These are phyloP conservation scores for Solea solea DNA, from an alignment of 2,113 vertebrate genomes.

Conservation along the genomic window DNA sequence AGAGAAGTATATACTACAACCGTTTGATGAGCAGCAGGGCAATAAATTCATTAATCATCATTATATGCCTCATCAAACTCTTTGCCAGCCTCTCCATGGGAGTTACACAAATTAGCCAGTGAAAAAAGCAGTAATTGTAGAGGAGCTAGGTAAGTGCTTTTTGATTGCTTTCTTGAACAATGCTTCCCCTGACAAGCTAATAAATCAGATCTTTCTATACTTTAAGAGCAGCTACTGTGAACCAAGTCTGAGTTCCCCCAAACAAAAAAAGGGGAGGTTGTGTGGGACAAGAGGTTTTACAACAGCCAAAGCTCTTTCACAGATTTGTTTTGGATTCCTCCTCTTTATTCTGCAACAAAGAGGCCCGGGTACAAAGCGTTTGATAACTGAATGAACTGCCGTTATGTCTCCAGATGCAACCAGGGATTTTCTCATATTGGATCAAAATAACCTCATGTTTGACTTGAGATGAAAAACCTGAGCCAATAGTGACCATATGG, in stretches of 20 bases:
- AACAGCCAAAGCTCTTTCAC: slow-evolving; percentile 73
- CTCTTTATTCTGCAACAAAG: slow-evolving; percentile 81
- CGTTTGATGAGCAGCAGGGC: slow-evolving; percentile 96
- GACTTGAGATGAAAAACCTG: slow-evolving; percentile 58
- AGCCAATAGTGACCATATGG: slow-evolving; percentile 68
- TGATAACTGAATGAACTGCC: slow-evolving; percentile 76
- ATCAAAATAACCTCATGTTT: slow-evolving; percentile 73
- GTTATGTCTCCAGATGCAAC: slow-evolving; percentile 74
- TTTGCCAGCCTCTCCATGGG: slow-evolving; percentile 98
- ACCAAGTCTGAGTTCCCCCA: slow-evolving; percentile 80
- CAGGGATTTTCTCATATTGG: slow-evolving; percentile 66
- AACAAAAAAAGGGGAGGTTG: slow-evolving; percentile 74
- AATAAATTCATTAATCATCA: slow-evolving; percentile 99
- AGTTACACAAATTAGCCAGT: slow-evolving; percentile 99
- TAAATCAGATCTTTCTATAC: slow-evolving; percentile 96
- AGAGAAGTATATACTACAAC: slow-evolving; percentile 88
- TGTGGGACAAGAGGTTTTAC: slow-evolving; percentile 75
- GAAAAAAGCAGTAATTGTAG: slow-evolving; percentile 99
- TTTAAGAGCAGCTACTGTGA: slow-evolving; percentile 87
- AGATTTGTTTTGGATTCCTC: slow-evolving; percentile 78
- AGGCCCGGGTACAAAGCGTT: slow-evolving; percentile 71
- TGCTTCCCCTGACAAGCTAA: slow-evolving; percentile 99
- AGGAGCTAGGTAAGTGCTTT: slow-evolving; percentile 99
- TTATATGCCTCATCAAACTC: slow-evolving; percentile 99
- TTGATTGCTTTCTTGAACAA: slow-evolving; percentile 98